Conservation (phyloP, 2,113 vertebrate genomes). For the Carettochelys insculpta region DNA sequence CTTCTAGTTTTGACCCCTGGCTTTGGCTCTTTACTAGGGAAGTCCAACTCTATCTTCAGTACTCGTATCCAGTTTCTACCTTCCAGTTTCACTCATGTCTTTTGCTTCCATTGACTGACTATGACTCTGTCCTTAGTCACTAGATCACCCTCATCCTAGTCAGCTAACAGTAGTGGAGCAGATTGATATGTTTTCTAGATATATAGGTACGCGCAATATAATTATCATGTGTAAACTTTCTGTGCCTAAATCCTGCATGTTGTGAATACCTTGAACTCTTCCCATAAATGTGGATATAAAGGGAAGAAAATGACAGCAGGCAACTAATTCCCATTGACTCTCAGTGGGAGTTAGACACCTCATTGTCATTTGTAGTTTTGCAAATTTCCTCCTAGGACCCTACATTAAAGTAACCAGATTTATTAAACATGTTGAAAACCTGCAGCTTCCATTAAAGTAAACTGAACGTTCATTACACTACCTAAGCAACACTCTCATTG, state of each 20-base stretch:
- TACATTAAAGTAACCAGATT: neutral
- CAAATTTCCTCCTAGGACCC: neutral
- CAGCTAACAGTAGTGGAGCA: too few relatives aligned
- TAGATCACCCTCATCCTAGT: too few relatives aligned
- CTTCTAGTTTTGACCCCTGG: too few relatives aligned
- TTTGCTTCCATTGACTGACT: too few relatives aligned
- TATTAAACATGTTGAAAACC: neutral
- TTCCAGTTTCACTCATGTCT: too few relatives aligned
- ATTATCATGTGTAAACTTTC: neutral
- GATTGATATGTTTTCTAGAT: too few relatives aligned
- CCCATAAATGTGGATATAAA: too few relatives aligned
- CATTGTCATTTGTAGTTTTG: accelerated
- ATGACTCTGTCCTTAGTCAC: too few relatives aligned
- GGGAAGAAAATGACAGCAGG: neutral
- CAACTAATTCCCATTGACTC: neutral
- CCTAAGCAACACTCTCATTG: neutral
- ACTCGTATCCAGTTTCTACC: too few relatives aligned
- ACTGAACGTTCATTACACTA: neutral
- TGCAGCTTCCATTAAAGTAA: neutral
- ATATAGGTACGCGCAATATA: neutral
- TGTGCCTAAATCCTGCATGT: neutral
- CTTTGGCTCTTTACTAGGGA: too few relatives aligned
- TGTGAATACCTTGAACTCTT: neutral
- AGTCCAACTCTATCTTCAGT: too few relatives aligned
- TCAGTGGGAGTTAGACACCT: accelerated